phyloP scores from a whole-genome alignment of 2,888 invertebrate species.

The Hypena proboscidalis region DNA sequence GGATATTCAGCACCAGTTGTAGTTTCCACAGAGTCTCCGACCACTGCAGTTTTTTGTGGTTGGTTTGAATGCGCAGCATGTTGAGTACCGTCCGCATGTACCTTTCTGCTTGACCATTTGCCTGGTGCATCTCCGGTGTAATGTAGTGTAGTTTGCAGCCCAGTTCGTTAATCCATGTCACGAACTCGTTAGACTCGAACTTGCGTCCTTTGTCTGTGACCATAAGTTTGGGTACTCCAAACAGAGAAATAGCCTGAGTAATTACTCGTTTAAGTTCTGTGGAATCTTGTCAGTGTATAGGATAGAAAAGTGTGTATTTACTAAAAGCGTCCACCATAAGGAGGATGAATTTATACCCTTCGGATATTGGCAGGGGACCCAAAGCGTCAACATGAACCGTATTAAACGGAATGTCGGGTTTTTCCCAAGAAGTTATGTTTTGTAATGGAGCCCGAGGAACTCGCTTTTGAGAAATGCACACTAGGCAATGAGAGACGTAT shows the following conservation, averaged over 20 bases:
- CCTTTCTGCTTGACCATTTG: background rate
- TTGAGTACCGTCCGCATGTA: background rate
- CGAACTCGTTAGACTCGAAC: background rate
- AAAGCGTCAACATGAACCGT: background rate
- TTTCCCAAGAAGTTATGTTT: conserved; percentile 1
- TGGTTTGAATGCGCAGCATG: background rate
- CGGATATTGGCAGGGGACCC: background rate
- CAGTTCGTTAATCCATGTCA: background rate
- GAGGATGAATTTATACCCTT: conserved; percentile 2
- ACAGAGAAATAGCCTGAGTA: background rate
- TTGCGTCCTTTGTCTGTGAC: conserved; percentile 1
- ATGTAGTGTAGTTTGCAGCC: background rate
- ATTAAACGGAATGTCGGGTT: background rate
- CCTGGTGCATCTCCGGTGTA: conserved; percentile 1
- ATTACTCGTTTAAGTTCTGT: background rate
- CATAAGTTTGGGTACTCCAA: background rate
- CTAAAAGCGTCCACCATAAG: background rate
- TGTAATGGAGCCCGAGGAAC: conserved; percentile 10
- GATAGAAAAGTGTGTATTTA: background rate
- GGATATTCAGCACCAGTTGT: background rate
- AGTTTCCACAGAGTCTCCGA: background rate
- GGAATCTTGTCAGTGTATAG: background rate
- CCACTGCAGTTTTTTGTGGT: background rate
- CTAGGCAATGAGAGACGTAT: conserved; percentile 28
- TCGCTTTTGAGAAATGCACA: conserved; percentile 24